These are phyloP conservation scores for Drosophila santomea DNA, from an alignment of 1,140 invertebrate genomes.

Conservation along the genomic window DNA sequence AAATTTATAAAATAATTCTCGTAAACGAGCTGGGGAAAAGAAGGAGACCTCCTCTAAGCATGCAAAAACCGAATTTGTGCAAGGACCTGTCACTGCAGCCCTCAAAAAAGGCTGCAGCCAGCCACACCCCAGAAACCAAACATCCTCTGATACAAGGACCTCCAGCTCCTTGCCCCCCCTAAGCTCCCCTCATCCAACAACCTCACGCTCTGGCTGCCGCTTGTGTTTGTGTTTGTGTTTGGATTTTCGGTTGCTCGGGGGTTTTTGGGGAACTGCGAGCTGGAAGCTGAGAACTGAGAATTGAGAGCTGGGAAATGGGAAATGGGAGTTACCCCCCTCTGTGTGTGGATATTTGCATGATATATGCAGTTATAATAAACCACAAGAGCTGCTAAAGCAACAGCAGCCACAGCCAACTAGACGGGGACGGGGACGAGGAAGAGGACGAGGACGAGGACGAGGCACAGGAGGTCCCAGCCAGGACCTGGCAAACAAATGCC, in stretches of 20 bases:
- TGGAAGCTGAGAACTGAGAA: background rate
- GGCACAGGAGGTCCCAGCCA: slow-evolving; percentile 4
- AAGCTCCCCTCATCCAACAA: background rate
- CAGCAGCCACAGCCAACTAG: slow-evolving; percentile 28
- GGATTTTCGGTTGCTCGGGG: slow-evolving; percentile 42
- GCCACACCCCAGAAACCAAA: slow-evolving; percentile 35
- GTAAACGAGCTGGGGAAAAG: slow-evolving; percentile 38
- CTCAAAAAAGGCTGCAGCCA: slow-evolving; percentile 14
- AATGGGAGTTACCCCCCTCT: background rate
- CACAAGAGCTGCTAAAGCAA: slow-evolving; percentile 73
- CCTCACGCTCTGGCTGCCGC: too few relatives aligned
- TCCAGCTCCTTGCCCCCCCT: background rate
- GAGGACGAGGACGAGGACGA: slow-evolving; percentile 1
- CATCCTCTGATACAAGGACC: slow-evolving; percentile 39
- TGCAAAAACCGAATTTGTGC: slow-evolving; percentile 57
- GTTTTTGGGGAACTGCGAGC: background rate
- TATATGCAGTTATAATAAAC: slow-evolving; percentile 82
- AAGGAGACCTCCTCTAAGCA: slow-evolving; percentile 16
- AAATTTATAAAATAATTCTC: slow-evolving; percentile 79
- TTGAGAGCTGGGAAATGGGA: background rate
- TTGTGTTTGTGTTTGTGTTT: slow-evolving; percentile 40
- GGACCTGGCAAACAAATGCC: slow-evolving; percentile 57
- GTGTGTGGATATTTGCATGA: slow-evolving; percentile 64
- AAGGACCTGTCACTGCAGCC: slow-evolving; percentile 37
- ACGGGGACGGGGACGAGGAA: slow-evolving; percentile 1